These are phyloP conservation scores for Schizotus pectinicornis DNA, from an alignment of 2,888 invertebrate genomes.

Conservation along the genomic window DNA sequence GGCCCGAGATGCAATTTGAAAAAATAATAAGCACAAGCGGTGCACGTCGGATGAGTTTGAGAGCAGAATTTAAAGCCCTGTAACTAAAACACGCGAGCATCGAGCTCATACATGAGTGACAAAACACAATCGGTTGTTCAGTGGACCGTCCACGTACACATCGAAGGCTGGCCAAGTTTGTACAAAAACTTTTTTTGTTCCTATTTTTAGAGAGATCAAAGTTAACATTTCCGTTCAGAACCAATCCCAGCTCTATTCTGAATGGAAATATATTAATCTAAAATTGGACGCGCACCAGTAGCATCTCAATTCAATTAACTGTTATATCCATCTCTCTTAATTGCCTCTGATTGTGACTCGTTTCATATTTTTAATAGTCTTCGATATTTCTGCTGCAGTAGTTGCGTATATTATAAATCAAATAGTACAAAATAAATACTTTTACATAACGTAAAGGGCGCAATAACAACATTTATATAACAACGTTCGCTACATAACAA, in stretches of 20 bases:
- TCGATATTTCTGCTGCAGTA: background rate
- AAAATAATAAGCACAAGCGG: too few relatives aligned
- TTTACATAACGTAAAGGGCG: background rate
- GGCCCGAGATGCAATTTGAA: too few relatives aligned
- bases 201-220: conserved; percentile 48
- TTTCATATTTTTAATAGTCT: background rate
- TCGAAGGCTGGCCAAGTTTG: conserved; percentile 54
- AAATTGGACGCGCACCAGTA: conserved; percentile 48
- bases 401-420: conserved; percentile 5
- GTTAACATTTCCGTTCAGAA: conserved; percentile 52
- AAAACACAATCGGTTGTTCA: conserved; percentile 55
- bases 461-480: background rate
- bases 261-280: conserved; percentile 47
- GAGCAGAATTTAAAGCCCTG: conserved; percentile 9
- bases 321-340: conserved; percentile 29
- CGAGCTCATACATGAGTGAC: conserved; percentile 54
- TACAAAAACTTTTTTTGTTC: conserved; percentile 49
- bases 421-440: conserved; percentile 9
- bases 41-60: background rate
- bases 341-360: conserved; percentile 25
- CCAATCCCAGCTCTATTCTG: conserved; percentile 49
- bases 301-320: conserved; percentile 36
- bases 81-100: conserved; percentile 23
- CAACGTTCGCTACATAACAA: background rate
- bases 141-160: conserved; percentile 50